Base-by-base conservation (phyloP, 2,797 vertebrate genomes). In the Spea hammondii region DNA sequence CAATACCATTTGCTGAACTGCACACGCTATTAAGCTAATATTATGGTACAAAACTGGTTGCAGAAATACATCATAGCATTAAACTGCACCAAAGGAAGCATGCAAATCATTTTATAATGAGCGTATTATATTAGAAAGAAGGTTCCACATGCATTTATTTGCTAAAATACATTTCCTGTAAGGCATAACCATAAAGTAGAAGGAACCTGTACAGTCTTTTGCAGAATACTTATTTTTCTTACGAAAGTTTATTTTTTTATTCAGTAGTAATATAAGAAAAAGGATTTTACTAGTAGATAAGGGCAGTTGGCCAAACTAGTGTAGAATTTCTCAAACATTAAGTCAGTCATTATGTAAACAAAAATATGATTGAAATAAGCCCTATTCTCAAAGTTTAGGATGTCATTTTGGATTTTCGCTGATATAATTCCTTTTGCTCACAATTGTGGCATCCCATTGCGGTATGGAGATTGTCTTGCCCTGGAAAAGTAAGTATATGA, bases 21-120 rank as follows among this genome's bases (percentile, higher is more conserved):
- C 70, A 82, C 75, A 82, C 80, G 65, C 70, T 82, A 82, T 82
- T 82, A 82, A 74, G 65, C 75, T 82, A 82, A 82, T 82, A 77
- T 70, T 78, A 67, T 74, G 50, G 70, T 73, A 53, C 54, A 73
- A 69, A 66, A 54, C 49, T 64, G 45, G 49, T 55, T 54, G 55
- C 55, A 66, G 65, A 81, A 81, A 77, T 77, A 77, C 69, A 77
- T 81, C 70, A 73, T 45, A 73, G 70, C 70, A 69, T 70, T 74
- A 78, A 78, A 65, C 55, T 46, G 62, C 69, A 77, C n/a, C 57
- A 70, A 74, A 82, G 80, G 65, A 82, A 77, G 70, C 80, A 82
- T 82, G 75, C 65, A 70, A 82, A 57, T 73, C 55, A 74, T 82
- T 50, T 72, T 70, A 64, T 78, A 82, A 78, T 78, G 71, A 78